phyloP scores from a whole-genome alignment of 2,113 vertebrate species.

The Indicator indicator region DNA sequence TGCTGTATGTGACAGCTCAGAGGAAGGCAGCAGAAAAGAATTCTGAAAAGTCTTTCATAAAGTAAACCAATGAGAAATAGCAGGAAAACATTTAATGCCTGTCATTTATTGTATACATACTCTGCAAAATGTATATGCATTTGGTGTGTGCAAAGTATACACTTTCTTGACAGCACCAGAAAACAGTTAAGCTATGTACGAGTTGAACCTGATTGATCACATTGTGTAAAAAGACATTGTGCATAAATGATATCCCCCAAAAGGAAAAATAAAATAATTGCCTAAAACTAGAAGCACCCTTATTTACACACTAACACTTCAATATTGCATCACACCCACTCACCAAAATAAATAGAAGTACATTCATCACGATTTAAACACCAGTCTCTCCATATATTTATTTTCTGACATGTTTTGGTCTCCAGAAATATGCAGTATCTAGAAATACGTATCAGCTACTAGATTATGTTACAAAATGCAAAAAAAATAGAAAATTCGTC shows the following conservation, averaged over 20 bases:
- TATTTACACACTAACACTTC: slow-evolving; percentile 70
- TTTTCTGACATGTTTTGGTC: slow-evolving; percentile 81
- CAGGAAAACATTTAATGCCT: slow-evolving; percentile 77
- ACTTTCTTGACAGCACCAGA: slow-evolving; percentile 75
- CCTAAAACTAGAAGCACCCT: slow-evolving; percentile 67
- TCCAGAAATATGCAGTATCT: slow-evolving; percentile 75
- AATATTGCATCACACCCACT: slow-evolving; percentile 75
- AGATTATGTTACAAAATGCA: slow-evolving; percentile 76
- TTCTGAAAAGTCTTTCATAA: slow-evolving; percentile 9
- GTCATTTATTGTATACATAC: slow-evolving; percentile 78
- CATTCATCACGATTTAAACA: slow-evolving; percentile 78
- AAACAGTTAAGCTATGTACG: slow-evolving; percentile 68
- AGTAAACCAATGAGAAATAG: slow-evolving; percentile 73
- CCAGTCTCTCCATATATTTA: slow-evolving; percentile 78
- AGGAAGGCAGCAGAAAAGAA: background rate
- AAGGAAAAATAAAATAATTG: slow-evolving; percentile 13
- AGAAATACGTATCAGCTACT: slow-evolving; percentile 76
- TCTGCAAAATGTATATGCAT: slow-evolving; percentile 72
- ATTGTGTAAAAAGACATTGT: slow-evolving; percentile 73
- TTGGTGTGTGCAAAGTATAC: slow-evolving; percentile 72
- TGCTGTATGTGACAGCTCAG: background rate
- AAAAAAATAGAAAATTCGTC: slow-evolving; percentile 69
- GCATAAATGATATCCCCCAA: slow-evolving; percentile 66
- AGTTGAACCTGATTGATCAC: slow-evolving; percentile 74
- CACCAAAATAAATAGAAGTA: slow-evolving; percentile 82